Conservation (phyloP, 2,888 invertebrate species). For the Diarsia brunnea region DNA sequence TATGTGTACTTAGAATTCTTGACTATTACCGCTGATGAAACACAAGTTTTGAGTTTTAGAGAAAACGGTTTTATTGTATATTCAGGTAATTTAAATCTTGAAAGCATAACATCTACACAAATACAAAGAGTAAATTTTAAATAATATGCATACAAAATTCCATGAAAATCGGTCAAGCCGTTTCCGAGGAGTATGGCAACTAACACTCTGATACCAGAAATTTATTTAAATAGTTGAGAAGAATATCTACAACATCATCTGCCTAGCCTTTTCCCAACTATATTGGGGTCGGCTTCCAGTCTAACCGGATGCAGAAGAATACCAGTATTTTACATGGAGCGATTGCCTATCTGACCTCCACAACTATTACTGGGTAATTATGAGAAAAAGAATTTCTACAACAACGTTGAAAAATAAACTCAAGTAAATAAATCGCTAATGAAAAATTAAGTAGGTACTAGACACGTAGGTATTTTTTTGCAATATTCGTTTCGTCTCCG, state of each 20-base stretch:
- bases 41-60: neutral
- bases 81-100: neutral
- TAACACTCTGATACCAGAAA: too few species aligned
- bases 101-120: too few species aligned
- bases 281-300: too few species aligned
- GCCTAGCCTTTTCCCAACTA: too few species aligned
- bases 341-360: too few species aligned
- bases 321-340: too few species aligned
- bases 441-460: neutral
- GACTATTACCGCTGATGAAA: neutral
- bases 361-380: too few species aligned
- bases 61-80: neutral
- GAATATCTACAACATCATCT: too few species aligned
- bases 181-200: too few species aligned
- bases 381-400: neutral
- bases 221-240: too few species aligned
- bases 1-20: neutral
- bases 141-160: neutral
- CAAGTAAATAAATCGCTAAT: neutral
- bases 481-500: neutral
- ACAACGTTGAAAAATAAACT: neutral
- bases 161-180: too few species aligned
- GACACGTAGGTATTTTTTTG: neutral
- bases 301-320: too few species aligned
- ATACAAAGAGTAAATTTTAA: neutral